Percentiles rank a stretch among this genome's conserved stretches.
phyloP scores from a whole-genome alignment of 2,888 invertebrate genomes.

The Drosophila kambysellisi region DNA sequence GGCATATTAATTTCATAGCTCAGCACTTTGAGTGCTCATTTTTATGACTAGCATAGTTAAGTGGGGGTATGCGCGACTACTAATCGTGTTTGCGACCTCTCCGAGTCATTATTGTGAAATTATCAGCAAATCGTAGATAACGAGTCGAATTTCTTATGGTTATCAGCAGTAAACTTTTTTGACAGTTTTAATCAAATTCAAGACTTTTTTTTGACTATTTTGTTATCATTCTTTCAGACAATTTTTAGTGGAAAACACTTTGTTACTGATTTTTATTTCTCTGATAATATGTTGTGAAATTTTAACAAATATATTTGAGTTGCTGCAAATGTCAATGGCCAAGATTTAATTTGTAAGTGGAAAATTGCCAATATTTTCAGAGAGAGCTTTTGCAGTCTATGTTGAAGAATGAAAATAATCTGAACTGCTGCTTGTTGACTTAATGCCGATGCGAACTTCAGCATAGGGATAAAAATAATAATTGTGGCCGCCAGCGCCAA shows the following conservation, averaged over 20 bases:
- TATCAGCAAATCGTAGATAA: neutral
- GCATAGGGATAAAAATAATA: constrained; percentile 58
- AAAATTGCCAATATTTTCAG: neutral
- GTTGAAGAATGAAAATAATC: constrained; percentile 22
- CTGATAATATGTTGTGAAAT: neutral
- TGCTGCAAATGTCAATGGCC: neutral
- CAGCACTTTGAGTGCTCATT: constrained; percentile 48
- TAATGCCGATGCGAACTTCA: constrained; percentile 46
- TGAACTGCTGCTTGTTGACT: constrained; percentile 45
- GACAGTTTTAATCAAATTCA: neutral
- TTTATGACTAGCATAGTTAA: constrained; percentile 22
- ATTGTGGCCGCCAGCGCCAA: constrained; percentile 55
- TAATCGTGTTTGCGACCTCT: neutral
- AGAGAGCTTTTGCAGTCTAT: constrained; percentile 1
- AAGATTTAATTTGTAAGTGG: neutral
- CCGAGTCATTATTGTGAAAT: neutral
- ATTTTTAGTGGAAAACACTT: neutral
- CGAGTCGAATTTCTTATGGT: neutral
- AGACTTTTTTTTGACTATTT: neutral
- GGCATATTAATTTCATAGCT: constrained; percentile 63
- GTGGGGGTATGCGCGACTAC: constrained; percentile 15
- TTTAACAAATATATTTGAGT: neutral
- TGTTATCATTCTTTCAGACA: neutral
- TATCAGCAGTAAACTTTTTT: neutral
- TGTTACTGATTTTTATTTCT: neutral